These are phyloP conservation scores for Fopius arisanus DNA, from an alignment of 1,140 invertebrate genomes.

Conservation along the genomic window DNA sequence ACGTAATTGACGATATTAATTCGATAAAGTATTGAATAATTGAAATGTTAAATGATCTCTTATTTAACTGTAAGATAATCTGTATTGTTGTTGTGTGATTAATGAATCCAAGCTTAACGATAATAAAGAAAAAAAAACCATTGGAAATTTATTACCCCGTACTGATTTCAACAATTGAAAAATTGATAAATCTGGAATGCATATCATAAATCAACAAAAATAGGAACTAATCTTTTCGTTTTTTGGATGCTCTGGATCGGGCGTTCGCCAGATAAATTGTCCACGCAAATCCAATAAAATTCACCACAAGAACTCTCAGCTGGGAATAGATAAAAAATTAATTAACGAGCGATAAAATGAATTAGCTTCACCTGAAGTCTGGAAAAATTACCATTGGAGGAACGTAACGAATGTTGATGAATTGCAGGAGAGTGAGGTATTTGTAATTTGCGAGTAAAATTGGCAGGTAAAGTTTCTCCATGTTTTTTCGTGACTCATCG, in stretches of 20 bases:
- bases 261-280: conserved; percentile 72
- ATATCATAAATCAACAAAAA: neutral
- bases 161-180: neutral
- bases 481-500: conserved; percentile 66
- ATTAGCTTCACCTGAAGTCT: neutral
- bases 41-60: conserved; percentile 15
- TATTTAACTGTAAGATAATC: conserved; percentile 59
- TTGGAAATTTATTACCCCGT: neutral
- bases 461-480: conserved; percentile 69
- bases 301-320: conserved; percentile 73
- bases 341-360: conserved; percentile 3
- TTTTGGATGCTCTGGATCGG: conserved; percentile 48
- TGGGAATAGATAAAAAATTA: conserved; percentile 60
- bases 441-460: conserved; percentile 75
- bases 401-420: conserved; percentile 74
- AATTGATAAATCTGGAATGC: conserved; percentile 12
- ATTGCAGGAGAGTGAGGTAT: conserved; percentile 75
- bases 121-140: conserved; percentile 17
- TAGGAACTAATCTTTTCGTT: conserved; percentile 21
- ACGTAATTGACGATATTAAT: conserved; percentile 13
- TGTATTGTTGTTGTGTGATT: conserved; percentile 66
- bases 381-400: conserved; percentile 72
- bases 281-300: conserved; percentile 76
- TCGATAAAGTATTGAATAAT: neutral
- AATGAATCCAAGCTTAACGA: conserved; percentile 40